A percentile compares a stretch with the other conserved stretches of the same genome.
These are phyloP conservation scores for Archips crataeganus DNA, from an alignment of 2,888 invertebrate genomes.

Conservation along the genomic window DNA sequence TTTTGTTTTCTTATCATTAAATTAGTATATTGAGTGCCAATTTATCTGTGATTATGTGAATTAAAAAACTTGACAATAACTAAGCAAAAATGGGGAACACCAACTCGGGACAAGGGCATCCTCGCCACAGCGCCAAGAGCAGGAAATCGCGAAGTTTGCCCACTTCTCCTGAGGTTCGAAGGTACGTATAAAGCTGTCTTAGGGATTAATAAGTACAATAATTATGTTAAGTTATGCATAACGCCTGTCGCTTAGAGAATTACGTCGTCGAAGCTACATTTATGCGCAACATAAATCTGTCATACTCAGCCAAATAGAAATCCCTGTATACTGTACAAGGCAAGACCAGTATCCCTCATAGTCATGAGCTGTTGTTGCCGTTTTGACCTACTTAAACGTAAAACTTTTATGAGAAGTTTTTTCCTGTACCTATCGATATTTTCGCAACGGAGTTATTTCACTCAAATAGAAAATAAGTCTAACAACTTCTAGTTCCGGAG, in stretches of 20 bases:
- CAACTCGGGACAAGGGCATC: slow-evolving; percentile 73
- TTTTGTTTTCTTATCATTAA: neutral
- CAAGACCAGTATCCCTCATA: neutral
- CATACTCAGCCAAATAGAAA: neutral
- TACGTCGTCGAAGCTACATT: neutral
- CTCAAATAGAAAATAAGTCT: neutral
- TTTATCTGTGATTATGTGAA: slow-evolving; percentile 35
- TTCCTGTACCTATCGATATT: neutral
- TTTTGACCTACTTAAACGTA: neutral
- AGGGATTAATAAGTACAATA: neutral
- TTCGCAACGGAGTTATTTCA: neutral
- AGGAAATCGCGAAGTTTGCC: slow-evolving; percentile 90
- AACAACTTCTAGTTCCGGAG: slow-evolving; percentile 7
- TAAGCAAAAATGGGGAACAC: slow-evolving; percentile 74
- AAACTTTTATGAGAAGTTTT: neutral
- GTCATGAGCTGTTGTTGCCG: neutral
- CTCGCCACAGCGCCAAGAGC: slow-evolving; percentile 76
- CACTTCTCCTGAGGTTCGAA: slow-evolving; percentile 91
- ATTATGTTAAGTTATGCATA: neutral
- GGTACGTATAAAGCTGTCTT: slow-evolving; percentile 74
- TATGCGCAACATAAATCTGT: neutral
- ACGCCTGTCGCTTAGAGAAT: neutral
- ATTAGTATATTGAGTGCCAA: neutral
- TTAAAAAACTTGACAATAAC: slow-evolving; percentile 45
- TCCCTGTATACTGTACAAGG: neutral